Evolutionary conservation across 2,113 vertebrate species (phyloP).

Genomic region (Forbesichthys agassizii): DNA sequence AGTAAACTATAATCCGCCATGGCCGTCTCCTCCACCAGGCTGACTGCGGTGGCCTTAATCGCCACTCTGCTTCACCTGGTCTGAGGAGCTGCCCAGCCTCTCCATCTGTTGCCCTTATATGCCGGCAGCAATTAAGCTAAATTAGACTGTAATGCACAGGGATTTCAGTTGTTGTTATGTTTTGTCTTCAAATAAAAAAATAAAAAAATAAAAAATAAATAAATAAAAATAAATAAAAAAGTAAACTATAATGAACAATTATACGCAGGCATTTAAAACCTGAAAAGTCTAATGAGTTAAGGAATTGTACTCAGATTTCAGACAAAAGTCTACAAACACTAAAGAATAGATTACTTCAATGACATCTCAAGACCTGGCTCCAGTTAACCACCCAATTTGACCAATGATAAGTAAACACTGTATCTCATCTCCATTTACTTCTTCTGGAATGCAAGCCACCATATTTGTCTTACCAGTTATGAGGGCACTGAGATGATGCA

Average conservation of each 20-base stretch:
- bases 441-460: background rate
- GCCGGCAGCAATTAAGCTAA: too few relatives aligned
- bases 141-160: too few relatives aligned
- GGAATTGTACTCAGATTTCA: conserved; percentile 4
- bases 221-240: too few relatives aligned
- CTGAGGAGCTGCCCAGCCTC: too few relatives aligned
- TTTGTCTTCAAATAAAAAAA: too few relatives aligned
- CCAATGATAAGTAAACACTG: conserved; percentile 6
- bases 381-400: conserved; percentile 7
- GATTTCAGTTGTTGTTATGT: too few relatives aligned
- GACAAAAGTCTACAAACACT: conserved; percentile 5
- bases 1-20: background rate
- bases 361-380: background rate
- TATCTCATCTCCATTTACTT: background rate
- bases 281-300: background rate
- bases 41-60: too few relatives aligned
- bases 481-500: background rate
- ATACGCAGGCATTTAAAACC: background rate
- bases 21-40: too few relatives aligned
- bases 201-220: too few relatives aligned
- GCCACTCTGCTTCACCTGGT: too few relatives aligned
- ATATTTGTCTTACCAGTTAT: background rate
- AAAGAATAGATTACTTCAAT: background rate
- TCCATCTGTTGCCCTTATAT: too few relatives aligned
- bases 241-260: background rate